These are phyloP conservation scores for Epinotia bilunana DNA, from an alignment of 2,888 invertebrate species.

Conservation along the genomic window DNA sequence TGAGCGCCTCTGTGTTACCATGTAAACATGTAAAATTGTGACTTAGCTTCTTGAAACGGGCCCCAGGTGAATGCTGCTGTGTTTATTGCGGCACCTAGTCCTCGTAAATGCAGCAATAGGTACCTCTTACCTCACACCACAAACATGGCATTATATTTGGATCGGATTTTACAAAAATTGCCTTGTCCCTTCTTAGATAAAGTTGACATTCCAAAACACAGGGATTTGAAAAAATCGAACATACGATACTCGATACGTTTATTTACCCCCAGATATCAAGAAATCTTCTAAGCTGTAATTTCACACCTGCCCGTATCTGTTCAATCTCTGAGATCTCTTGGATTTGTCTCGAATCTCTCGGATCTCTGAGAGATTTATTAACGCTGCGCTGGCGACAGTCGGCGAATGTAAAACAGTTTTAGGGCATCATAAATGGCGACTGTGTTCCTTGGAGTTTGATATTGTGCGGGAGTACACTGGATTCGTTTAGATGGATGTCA, in stretches of 20 bases:
- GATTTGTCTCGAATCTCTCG: slow-evolving; percentile 5
- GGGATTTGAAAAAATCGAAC: not conserved
- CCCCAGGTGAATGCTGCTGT: not conserved
- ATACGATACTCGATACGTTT: not conserved
- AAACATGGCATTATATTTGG: not conserved
- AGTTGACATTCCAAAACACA: not conserved
- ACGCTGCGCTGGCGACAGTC: slow-evolving; percentile 24
- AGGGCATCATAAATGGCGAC: slow-evolving; percentile 20
- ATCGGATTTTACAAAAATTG: not conserved
- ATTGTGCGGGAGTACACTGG: not conserved
- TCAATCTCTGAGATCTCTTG: slow-evolving; percentile 23
- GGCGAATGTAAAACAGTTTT: slow-evolving; percentile 29
- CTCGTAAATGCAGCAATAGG: not conserved
- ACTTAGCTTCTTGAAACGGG: no score
- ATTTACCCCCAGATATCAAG: not conserved
- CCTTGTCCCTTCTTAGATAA: not conserved
- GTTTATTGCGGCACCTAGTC: not conserved
- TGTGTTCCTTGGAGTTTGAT: not conserved
- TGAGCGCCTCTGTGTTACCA: no score
- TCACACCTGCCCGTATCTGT: slow-evolving; percentile 33
- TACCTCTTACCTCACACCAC: not conserved
- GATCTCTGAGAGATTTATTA: slow-evolving; percentile 33
- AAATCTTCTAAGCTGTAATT: slow-evolving; percentile 24
- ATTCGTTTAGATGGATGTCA: no score
- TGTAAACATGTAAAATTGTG: no score